Conservation (phyloP, 2,113 vertebrate species). For the Eupsittula cactorum region DNA sequence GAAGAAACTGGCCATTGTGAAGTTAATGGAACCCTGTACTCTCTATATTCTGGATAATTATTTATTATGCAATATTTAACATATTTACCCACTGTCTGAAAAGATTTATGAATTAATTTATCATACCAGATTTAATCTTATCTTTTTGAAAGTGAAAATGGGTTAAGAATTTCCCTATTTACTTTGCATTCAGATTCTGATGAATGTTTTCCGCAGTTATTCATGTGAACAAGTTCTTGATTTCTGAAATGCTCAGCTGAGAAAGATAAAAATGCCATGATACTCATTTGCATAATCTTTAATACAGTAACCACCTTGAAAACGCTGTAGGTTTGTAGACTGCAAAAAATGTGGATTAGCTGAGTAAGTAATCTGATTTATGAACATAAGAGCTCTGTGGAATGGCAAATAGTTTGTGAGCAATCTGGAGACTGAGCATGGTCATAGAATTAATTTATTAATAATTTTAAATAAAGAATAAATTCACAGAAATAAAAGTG, state of each 20-base stretch:
- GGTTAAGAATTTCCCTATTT: conserved; percentile 8
- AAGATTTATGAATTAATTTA: background rate
- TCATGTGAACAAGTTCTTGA: conserved; percentile 40
- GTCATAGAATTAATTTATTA: conserved; percentile 16
- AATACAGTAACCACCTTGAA: conserved; percentile 42
- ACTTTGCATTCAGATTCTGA: conserved; percentile 16
- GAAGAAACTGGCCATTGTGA: background rate
- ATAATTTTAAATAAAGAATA: conserved; percentile 11
- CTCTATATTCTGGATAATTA: background rate
- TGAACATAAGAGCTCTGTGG: background rate
- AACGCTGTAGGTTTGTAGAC: background rate
- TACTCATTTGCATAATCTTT: conserved; percentile 28
- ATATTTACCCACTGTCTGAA: background rate
- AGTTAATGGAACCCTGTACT: background rate
- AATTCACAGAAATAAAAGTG: conserved; percentile 24
- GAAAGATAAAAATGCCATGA: conserved; percentile 45
- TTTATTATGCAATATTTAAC: background rate
- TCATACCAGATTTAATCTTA: background rate
- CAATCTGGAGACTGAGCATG: background rate
- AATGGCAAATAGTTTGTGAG: background rate
- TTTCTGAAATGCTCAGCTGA: background rate
- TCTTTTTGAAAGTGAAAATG: background rate
- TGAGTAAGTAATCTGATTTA: conserved; percentile 24
- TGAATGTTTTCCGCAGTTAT: conserved; percentile 24
- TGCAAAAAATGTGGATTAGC: conserved; percentile 9